These are phyloP conservation scores for Lindbergichthys nudifrons DNA, from an alignment of 2,797 vertebrate species.

Conservation along the genomic window DNA sequence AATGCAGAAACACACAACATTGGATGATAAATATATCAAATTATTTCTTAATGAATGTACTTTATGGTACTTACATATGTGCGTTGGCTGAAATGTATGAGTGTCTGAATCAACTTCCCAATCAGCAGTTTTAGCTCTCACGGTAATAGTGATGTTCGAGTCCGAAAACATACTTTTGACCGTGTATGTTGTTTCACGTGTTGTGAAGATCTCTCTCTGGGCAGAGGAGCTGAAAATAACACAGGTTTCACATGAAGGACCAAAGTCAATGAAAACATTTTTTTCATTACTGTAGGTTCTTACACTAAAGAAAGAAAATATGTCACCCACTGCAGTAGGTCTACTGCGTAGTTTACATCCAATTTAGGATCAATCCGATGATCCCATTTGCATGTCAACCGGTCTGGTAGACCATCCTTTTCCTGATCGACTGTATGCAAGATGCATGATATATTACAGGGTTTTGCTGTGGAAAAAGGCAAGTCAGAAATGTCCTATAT, in stretches of 20 bases:
- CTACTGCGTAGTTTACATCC: conserved; percentile 59
- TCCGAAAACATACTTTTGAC: rapidly evolving
- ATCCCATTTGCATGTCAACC: conserved; percentile 71
- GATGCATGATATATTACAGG: conserved; percentile 63
- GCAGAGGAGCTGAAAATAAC: conserved; percentile 33
- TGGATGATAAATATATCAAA: not conserved
- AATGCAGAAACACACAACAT: not conserved
- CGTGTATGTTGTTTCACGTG: conserved; percentile 29
- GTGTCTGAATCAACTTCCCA: conserved; percentile 58
- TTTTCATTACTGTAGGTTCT: not conserved
- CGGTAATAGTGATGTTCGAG: not conserved
- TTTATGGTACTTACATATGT: conserved; percentile 64
- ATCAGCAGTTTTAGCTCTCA: conserved; percentile 55
- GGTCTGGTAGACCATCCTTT: rapidly evolving
- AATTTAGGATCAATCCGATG: conserved; percentile 31
- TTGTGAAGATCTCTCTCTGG: conserved; percentile 8
- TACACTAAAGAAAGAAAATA: not conserved
- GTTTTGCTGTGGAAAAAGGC: conserved; percentile 63
- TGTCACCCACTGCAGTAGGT: conserved; percentile 44
- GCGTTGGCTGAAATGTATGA: rapidly evolving
- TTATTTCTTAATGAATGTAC: not conserved
- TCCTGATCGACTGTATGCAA: not conserved
- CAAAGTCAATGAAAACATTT: not conserved
- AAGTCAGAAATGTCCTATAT: not conserved
- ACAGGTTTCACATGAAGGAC: not conserved